Base-by-base conservation (phyloP, 2,797 vertebrate species). In the Brotogeris chrysoptera region DNA sequence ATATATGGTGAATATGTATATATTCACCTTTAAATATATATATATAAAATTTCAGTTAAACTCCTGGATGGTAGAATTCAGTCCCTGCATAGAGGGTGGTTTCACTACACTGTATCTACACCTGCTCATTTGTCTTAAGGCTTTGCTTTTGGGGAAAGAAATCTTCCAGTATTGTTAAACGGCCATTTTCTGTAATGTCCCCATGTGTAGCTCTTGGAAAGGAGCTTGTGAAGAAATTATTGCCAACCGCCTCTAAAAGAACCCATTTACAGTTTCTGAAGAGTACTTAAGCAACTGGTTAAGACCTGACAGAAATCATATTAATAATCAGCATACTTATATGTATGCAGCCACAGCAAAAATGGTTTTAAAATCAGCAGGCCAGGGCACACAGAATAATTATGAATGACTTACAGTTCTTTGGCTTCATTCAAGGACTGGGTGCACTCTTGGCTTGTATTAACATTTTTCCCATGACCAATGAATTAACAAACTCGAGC, bases 361-460 rank as follows among this genome's bases (percentile, higher is more conserved):
- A 92, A 90, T 70, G 53, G 73, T 72, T 88, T 70, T 41, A 73
- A 88, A 84, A 84, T 76, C 63, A 44, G 63, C 17, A 36, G 27
- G 30, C 21, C 65, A 86, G 88, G n/a, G 17, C 76, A 72, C 46
- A 27, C 41, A 69, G 53, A 86, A 72, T 43, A 53, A 49, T 74
- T 78, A 86, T 81, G 82, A 95, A 95, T 90, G 49, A 34, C 88
- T 86, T 90, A 78, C 65, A 91, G 88, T 95, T 85, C 88, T 86
- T 88, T 32, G 43, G 61, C 57, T 92, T 83, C 32, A 49, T 34
- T 52, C 72, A 60, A 69, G 43, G 69, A 5, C 23, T 91, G 69
- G 61, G 49, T 65, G n/a, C 49, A n/a, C 65, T 80, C 46, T 76
- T 88, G 93, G 61, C 39, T 72, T 69, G 6, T 13, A 17, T 13